Base-by-base conservation (phyloP, 1,140 invertebrate genomes). In the Danaus melanippus region DNA sequence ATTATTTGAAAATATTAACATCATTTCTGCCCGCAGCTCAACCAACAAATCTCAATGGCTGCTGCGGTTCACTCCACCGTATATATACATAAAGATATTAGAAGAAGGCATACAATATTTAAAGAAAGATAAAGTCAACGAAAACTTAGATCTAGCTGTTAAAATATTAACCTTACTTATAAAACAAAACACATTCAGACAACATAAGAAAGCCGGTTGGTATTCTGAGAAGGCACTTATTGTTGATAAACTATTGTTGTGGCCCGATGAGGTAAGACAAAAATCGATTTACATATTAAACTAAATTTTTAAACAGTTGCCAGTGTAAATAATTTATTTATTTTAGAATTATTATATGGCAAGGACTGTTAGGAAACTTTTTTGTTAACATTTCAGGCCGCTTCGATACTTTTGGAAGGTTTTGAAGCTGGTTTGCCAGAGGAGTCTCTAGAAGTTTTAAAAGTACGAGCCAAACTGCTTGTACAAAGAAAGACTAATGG, bases 181-280 rank as follows among this genome's bases (percentile, higher is more conserved):
- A 15, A 44, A 44, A 2, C 83, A 88, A 56, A 66, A 49, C 9
- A 39, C 46, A 1, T 87, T 78, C 57, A 67, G 79, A 47, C 71
- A 77, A 51, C 77, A 87, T 46, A 78, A 74, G 15, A 76, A 71
- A 40, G 67, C 73, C 0, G 60, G 70, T 9, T 88, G 84, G 86
- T 86, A 81, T 56, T 56, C 69, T 0, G 84, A 88, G 42, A 84
- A 79, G 42, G 74, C 83, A 8, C 61, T 87, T 0, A 77, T 88
- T 39, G 54, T 83, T n/a, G 78, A 87, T n/a, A 80, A 59, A 42
- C 65, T 66, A 56, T 45, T 76, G 32, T 12, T 50, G 6, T 41
- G 58, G 17, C 47, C 61, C 46, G 70, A 84, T 47, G 57, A 77
- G 67, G 84, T 87, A 62, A 52, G 21, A 32, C 7, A 32, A 3